Base-by-base conservation (phyloP, 2,113 vertebrate species). In the Ia io region DNA sequence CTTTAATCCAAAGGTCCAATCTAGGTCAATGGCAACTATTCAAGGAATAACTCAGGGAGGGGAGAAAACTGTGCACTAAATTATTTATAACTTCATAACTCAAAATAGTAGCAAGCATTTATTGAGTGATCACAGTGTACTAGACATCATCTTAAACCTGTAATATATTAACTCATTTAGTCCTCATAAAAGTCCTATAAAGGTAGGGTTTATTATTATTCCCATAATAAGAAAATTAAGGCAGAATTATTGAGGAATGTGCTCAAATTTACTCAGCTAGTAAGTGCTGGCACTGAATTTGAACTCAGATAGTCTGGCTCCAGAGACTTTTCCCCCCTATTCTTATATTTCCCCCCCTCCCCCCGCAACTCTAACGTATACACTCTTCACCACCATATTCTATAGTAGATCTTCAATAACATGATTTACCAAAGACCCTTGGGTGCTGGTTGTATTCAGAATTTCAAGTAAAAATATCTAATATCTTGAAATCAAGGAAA, bases 1-100 rank as follows among this genome's bases (percentile, higher is more conserved):
- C 40, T 42, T 94, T 80, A 96, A 83, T 94, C 65, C 85, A 96
- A 96, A 97, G 93, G 91, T 96, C 79, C 28, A 88, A 7, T 42
- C 10, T 80, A 88, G 40, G 69, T 69, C 73, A 94, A 30, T 59
- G 17, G 9, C 84, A 74, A 86, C 30, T 61, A 56, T 73, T 92
- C 59, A 77, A 80, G 25, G 20, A 30, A 8, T 40, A 40, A 88
- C 16, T 92, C 69, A 37, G 23, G 13, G 23, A 74, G 37, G 83
- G 35, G 9, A 69, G 13, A n/a, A 78, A 96, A 69, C 10, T 59
- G 9, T 51, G 42, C 35, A 70, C 17, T 95, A 49, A 93, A 61
- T 79, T 42, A 65, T 42, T 49, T 37, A 90, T 94, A 93, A 94
- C 35, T 86, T 83, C 25, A 35, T 30, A 70, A 95, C 40, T 59